Evolutionary conservation across 2,888 invertebrate genomes (phyloP), one percentile per base, ranked within the genome.

Genomic region (Disparrhopalites patrizii): DNA sequence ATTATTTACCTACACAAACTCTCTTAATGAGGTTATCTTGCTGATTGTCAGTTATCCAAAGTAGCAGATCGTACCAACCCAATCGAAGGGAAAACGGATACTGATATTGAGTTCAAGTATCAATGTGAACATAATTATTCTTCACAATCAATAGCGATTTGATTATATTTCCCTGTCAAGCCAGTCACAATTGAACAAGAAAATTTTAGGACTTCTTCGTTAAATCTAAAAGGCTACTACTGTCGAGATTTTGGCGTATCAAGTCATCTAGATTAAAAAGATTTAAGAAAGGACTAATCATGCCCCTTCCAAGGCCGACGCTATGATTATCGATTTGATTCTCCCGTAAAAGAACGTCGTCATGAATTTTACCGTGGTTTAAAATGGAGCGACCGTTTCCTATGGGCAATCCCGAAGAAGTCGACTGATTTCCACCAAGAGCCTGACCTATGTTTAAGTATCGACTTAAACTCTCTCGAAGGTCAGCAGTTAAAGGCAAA

Each of bases 401-500:
- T 1, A 62, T 38, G 8, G 67, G 38, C 8, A 62, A 57, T 10
- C 36, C 60, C 8, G 63, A 33, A 33, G 57, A 62, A 30, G 51
- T n/a, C 43, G 43, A 43, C 43, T 52, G 30, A 23, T 23, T 50
- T n/a, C 55, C 62, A 25, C 55, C 62, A 25, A 30, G 23, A 36
- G 38, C 25, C 56, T 33, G 28, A 8, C 65, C 62, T 27, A 64
- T 56, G 47, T 65, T 73, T 31, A 73, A 60, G 43, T 71, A 73
- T 10, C 70, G 67, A 50, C 67, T 72, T 38, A 73, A 43, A 54
- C 68, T 72, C 31, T 73, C 73, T 20, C 73, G 63, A 10, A 71
- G 50, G 40, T 70, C 70, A 20, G 73, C 57, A 1, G 73, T 67
- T 18, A 71, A 51, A 0, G 73, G 71, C 36, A 73, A 61, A 3